These are phyloP conservation scores for Anoura caudifer DNA, from an alignment of 2,113 vertebrate species.

Conservation along the genomic window DNA sequence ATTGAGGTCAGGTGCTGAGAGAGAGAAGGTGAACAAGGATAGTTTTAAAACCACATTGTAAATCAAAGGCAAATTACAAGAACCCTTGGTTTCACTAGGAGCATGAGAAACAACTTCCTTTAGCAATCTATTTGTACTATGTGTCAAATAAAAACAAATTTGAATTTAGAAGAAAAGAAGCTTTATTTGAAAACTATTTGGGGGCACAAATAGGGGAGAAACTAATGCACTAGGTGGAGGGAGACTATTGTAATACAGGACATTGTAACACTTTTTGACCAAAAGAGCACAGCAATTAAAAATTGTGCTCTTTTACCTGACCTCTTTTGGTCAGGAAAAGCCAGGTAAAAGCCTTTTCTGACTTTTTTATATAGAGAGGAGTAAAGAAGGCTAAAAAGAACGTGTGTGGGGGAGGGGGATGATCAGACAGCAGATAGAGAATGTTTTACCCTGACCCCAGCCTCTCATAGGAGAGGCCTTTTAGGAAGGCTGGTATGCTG, in stretches of 20 bases:
- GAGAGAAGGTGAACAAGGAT: background rate
- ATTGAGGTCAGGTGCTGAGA: background rate
- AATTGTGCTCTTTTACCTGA: background rate
- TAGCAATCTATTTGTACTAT: background rate
- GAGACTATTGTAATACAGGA: background rate
- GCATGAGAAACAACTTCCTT: background rate
- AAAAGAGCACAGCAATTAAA: background rate
- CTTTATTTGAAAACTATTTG: background rate
- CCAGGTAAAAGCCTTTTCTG: background rate
- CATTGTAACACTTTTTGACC: background rate
- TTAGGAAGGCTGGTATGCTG: rapidly evolving
- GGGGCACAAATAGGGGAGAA: rapidly evolving
- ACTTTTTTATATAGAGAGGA: background rate
- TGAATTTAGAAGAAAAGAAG: background rate
- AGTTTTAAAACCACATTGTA: background rate
- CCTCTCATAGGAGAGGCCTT: background rate
- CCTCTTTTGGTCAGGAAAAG: too few species aligned
- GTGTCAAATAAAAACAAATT: background rate
- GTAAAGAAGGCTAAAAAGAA: background rate
- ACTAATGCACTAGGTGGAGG: background rate
- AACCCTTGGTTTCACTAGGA: background rate
- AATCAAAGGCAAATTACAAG: background rate
- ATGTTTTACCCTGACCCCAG: background rate
- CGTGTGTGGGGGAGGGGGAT: background rate
- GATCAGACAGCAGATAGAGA: background rate